Conservation (phyloP, 2,888 invertebrate species). For the Tiliacea citrago region DNA sequence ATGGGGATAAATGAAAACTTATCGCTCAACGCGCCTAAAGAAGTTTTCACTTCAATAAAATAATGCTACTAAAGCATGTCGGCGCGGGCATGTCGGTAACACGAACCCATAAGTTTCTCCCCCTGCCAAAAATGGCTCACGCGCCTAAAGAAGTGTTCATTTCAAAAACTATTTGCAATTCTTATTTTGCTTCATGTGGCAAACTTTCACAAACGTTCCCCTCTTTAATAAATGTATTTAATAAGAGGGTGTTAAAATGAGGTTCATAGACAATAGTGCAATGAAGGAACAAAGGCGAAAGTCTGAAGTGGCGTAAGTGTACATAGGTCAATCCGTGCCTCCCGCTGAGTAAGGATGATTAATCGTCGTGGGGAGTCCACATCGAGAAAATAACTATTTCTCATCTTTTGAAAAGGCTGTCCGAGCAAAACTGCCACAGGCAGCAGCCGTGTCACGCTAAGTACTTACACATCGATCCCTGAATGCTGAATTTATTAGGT, state of each 20-base stretch:
- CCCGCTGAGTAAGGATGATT: conserved; percentile 85
- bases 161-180: too few species aligned
- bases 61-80: too few species aligned
- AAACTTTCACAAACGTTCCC: conserved; percentile 23
- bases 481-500: conserved; percentile 67
- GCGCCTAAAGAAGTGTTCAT: too few species aligned
- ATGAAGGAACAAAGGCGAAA: conserved; percentile 68
- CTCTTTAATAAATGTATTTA: conserved; percentile 41
- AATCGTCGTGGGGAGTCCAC: conserved; percentile 83
- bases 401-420: conserved; percentile 86
- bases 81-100: too few species aligned
- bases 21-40: too few species aligned
- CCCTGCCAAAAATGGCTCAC: too few species aligned
- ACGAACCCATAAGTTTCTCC: too few species aligned
- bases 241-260: conserved; percentile 54
- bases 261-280: conserved; percentile 56
- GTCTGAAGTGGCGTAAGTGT: conserved; percentile 75
- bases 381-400: conserved; percentile 87
- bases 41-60: too few species aligned
- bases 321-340: conserved; percentile 83
- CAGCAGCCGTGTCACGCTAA: conserved; percentile 79
- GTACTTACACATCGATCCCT: conserved; percentile 80
- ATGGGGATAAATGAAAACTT: too few species aligned
- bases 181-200: too few species aligned
- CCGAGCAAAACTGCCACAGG: conserved; percentile 82